Percentiles rank a stretch among this genome's conserved stretches.
Evolutionary conservation across 2,797 vertebrate genomes (phyloP).

Genomic region (Enteromius unitaeniatus): DNA sequence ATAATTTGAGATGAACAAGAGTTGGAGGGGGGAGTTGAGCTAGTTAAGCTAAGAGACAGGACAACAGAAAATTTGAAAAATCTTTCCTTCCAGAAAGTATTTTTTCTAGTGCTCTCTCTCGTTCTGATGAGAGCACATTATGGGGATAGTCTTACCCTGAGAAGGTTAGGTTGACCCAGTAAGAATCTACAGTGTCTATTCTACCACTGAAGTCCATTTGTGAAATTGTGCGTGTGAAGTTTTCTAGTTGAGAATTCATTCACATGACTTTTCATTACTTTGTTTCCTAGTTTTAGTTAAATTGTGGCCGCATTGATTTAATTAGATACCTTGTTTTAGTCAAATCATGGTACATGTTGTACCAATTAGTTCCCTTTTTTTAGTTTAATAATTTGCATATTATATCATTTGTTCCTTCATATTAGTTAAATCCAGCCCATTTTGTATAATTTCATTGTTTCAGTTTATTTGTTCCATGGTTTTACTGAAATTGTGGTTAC

Average conservation of each 20-base stretch:
- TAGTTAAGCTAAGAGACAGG: neutral
- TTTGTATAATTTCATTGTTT: neutral
- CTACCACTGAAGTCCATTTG: neutral
- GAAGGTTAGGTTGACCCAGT: slow-evolving; percentile 11
- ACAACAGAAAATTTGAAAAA: neutral
- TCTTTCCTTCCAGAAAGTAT: neutral
- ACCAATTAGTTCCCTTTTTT: neutral
- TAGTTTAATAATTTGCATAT: neutral
- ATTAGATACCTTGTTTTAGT: neutral
- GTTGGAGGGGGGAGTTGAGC: neutral
- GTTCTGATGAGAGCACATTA: neutral
- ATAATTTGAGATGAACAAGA: slow-evolving; percentile 5
- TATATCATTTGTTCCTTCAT: neutral
- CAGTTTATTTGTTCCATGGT: neutral
- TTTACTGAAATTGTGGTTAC: neutral
- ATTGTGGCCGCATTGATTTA: neutral
- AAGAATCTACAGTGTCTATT: neutral
- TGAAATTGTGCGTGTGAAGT: neutral
- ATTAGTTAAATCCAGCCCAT: neutral
- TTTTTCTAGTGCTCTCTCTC: slow-evolving; percentile 7
- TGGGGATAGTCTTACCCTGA: neutral
- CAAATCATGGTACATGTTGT: neutral
- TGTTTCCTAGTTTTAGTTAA: neutral
- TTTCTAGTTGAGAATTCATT: neutral
- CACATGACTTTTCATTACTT: neutral